Evolutionary conservation across 2,888 invertebrate species (phyloP).

Genomic region (Himalopsyche tibetana): DNA sequence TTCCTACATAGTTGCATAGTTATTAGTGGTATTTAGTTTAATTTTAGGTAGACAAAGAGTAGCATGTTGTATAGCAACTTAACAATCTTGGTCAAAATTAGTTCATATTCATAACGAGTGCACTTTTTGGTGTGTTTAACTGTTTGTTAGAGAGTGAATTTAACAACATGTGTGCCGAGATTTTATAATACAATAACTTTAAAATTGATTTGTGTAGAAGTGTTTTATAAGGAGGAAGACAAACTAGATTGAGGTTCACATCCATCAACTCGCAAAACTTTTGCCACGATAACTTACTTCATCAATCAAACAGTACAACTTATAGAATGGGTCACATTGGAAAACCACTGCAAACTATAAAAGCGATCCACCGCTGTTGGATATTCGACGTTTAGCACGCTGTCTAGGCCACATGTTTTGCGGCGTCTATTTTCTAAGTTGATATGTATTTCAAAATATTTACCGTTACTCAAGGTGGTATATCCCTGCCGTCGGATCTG

Average conservation of each 20-base stretch:
- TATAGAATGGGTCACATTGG: not conserved
- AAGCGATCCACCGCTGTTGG: not conserved
- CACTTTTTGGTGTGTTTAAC: no score
- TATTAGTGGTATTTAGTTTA: no score
- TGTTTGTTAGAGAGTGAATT: no score
- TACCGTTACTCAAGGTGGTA: constrained; percentile 61
- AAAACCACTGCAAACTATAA: not conserved
- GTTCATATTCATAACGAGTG: no score
- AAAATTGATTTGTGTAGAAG: no score
- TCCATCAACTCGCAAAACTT: not conserved
- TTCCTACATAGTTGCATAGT: no score
- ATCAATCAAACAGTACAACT: not conserved
- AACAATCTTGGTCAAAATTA: no score
- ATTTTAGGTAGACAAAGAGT: no score
- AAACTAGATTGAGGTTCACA: not conserved
- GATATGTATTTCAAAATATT: constrained; percentile 39
- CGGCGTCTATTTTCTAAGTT: not conserved
- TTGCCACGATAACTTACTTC: not conserved
- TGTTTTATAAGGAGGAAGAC: no score
- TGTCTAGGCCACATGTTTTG: not conserved
- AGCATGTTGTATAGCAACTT: no score
- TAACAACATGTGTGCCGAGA: no score
- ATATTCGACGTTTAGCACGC: not conserved
- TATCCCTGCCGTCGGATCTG: constrained; percentile 48
- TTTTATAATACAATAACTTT: no score